Conservation (phyloP, 1,140 invertebrate species). For the Hestina assimilis region DNA sequence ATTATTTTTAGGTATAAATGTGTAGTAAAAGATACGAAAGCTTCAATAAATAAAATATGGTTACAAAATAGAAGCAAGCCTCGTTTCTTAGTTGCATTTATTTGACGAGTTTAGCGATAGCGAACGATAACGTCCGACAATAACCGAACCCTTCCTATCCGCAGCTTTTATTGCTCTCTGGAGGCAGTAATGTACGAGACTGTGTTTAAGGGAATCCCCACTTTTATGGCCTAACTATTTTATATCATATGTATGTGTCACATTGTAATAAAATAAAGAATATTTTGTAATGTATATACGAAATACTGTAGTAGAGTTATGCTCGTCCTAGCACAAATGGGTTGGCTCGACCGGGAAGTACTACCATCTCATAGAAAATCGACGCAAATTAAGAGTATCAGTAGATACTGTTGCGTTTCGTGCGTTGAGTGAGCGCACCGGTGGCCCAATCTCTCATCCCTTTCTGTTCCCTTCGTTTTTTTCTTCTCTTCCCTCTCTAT, state of each 20-base stretch:
- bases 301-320: too few relatives aligned
- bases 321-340: too few relatives aligned
- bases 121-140: conserved; percentile 11
- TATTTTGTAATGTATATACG: conserved; percentile 9
- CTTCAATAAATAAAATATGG: too few relatives aligned
- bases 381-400: too few relatives aligned
- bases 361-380: too few relatives aligned
- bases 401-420: too few relatives aligned
- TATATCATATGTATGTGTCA: conserved; percentile 16
- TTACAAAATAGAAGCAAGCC: neutral
- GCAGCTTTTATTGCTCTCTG: conserved; percentile 14
- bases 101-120: conserved; percentile 12
- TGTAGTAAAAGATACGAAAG: too few relatives aligned
- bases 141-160: conserved; percentile 14
- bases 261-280: conserved; percentile 11
- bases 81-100: conserved; percentile 10
- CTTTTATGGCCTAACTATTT: conserved; percentile 17
- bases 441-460: neutral
- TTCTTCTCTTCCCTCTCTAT: too few relatives aligned
- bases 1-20: too few relatives aligned
- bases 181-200: conserved; percentile 9
- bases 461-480: too few relatives aligned
- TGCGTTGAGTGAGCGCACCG: too few relatives aligned
- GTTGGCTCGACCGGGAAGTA: too few relatives aligned
- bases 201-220: conserved; percentile 16